phyloP scores from a whole-genome alignment of 1,140 invertebrate species.

The Platorchestia sp. region DNA sequence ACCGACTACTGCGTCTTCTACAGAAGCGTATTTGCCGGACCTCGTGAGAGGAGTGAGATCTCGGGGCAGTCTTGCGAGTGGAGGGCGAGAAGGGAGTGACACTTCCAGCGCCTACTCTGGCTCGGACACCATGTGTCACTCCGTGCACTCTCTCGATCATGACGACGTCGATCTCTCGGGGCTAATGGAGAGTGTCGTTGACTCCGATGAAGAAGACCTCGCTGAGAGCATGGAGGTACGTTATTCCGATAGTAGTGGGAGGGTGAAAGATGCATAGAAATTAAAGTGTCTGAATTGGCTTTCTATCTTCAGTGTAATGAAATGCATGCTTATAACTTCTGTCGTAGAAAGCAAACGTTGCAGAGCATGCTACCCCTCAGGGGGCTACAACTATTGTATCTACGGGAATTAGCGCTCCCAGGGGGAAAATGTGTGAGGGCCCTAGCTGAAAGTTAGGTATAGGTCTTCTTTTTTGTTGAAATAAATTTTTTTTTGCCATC shows the following conservation, averaged over 20 bases:
- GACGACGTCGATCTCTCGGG: conserved; percentile 94
- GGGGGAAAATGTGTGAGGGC: no score
- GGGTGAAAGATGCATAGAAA: background rate
- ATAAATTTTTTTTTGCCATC: no score
- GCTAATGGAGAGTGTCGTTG: conserved; percentile 93
- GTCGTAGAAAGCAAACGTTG: no score
- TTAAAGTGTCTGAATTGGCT: background rate
- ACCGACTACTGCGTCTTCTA: background rate
- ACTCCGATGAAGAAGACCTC: conserved; percentile 94
- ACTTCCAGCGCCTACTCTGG: conserved; percentile 96
- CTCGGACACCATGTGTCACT: conserved; percentile 87
- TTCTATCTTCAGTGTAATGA: no score
- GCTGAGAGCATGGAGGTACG: conserved; percentile 87
- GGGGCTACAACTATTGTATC: no score
- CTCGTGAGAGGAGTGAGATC: conserved; percentile 61
- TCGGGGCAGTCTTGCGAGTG: conserved; percentile 64
- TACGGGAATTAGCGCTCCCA: no score
- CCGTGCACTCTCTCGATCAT: conserved; percentile 75
- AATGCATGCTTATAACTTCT: no score
- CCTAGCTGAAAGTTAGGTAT: no score
- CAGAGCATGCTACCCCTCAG: no score
- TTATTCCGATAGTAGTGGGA: background rate
- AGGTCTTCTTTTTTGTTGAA: no score
- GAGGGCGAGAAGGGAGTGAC: conserved; percentile 77
- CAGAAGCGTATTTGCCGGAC: conserved; percentile 50